Conservation (phyloP, 2,888 invertebrate genomes). For the Acleris sparsana region DNA sequence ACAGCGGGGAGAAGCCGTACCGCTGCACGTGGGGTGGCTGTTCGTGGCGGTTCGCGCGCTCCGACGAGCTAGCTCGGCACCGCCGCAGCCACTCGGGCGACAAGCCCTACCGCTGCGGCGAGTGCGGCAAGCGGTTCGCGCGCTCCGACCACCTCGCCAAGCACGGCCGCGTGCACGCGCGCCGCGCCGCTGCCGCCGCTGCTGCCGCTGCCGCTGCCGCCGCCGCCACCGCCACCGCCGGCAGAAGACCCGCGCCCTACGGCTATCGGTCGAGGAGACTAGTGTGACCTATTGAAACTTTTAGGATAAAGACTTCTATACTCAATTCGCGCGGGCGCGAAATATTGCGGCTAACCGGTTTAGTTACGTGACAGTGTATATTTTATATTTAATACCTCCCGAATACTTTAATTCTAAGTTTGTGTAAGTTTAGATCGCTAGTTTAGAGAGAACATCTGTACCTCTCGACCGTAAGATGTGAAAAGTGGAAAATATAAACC, state of each 20-base stretch:
- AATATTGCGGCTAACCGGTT: neutral
- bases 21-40: constrained; percentile 91
- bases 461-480: neutral
- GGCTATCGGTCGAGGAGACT: constrained; percentile 55
- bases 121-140: constrained; percentile 95
- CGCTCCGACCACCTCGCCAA: constrained; percentile 97
- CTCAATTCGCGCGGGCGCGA: constrained; percentile 31
- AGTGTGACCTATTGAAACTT: constrained; percentile 49
- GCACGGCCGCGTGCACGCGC: constrained; percentile 93
- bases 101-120: constrained; percentile 95
- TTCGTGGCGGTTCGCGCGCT: constrained; percentile 96
- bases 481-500: neutral
- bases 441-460: neutral
- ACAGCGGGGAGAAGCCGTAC: constrained; percentile 92
- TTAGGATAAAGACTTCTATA: constrained; percentile 20
- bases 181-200: constrained; percentile 76
- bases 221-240: constrained; percentile 41
- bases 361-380: constrained; percentile 3
- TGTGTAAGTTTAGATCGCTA: constrained; percentile 3
- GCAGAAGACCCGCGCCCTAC: constrained; percentile 34
- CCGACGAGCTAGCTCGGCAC: constrained; percentile 96
- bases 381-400: constrained; percentile 5
- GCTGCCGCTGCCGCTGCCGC: constrained; percentile 49
- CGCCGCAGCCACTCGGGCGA: constrained; percentile 97
- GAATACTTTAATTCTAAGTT: neutral